A percentile compares a stretch with the other conserved stretches of the same genome.
phyloP scores from a whole-genome alignment of 2,113 vertebrate genomes.

The Psettodes erumei region DNA sequence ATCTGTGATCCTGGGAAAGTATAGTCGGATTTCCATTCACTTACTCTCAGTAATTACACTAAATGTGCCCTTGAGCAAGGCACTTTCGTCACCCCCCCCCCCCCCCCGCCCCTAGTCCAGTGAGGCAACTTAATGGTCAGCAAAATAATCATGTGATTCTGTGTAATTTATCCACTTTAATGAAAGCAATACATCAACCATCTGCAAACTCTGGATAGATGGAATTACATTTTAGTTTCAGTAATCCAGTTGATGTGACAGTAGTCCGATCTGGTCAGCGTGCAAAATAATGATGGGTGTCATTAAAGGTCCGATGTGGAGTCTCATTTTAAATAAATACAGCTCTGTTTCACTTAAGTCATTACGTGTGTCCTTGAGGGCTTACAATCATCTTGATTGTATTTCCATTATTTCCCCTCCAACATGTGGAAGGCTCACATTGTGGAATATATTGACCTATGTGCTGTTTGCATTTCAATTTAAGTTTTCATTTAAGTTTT shows the following conservation, averaged over 20 bases:
- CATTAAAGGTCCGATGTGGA: background rate
- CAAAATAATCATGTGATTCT: slow-evolving; percentile 1
- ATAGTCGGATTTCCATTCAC: background rate
- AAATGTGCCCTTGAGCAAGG: slow-evolving; percentile 33
- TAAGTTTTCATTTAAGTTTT: no score
- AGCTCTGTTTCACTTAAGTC: slow-evolving; percentile 5
- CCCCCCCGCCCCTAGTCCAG: background rate
- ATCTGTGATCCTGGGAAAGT: background rate
- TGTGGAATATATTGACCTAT: background rate
- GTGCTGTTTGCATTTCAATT: no score
- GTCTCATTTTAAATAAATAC: background rate
- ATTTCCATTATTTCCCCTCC: background rate
- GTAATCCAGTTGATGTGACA: background rate
- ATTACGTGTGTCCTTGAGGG: background rate
- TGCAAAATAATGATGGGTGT: slow-evolving; percentile 3
- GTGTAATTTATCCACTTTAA: slow-evolving; percentile 33
- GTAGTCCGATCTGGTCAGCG: background rate
- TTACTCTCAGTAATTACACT: background rate
- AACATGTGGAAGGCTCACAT: background rate
- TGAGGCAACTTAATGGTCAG: slow-evolving; percentile 2
- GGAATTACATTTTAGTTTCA: background rate
- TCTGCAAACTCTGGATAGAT: background rate
- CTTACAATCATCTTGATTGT: background rate
- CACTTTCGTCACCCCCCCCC: no score
- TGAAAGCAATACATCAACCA: slow-evolving; percentile 51